Percentiles rank a stretch among this genome's conserved stretches.
phyloP scores from a whole-genome alignment of 2,113 vertebrate genomes.

The Hippocampus mohnikei region DNA sequence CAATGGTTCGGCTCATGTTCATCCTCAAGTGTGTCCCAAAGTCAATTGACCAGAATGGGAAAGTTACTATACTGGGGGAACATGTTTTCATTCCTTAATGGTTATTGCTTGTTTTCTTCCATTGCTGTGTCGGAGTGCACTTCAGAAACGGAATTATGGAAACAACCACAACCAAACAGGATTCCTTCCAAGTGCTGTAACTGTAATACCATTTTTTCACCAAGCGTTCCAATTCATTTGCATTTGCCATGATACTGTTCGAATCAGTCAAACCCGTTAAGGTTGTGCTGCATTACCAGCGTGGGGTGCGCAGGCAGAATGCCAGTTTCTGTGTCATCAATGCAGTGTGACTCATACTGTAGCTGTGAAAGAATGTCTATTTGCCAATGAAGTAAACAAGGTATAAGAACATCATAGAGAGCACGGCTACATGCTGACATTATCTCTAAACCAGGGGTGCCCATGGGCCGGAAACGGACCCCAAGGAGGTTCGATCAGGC shows the following conservation, averaged over 20 bases:
- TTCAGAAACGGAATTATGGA: neutral
- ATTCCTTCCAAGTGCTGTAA: neutral
- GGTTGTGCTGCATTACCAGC: too few species aligned
- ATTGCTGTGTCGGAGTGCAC: neutral
- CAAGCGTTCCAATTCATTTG: too few species aligned
- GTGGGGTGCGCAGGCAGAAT: too few species aligned
- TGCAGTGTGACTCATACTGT: neutral
- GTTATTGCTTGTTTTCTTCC: neutral
- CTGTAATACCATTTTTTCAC: too few species aligned
- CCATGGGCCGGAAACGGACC: too few species aligned
- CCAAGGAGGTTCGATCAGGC: too few species aligned
- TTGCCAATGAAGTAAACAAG: neutral
- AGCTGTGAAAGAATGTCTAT: neutral
- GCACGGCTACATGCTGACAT: neutral
- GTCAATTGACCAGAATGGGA: neutral
- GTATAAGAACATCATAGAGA: neutral
- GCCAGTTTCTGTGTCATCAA: neutral
- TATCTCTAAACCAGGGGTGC: neutral
- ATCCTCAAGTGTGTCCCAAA: neutral
- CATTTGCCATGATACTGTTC: too few species aligned
- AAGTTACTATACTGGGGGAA: neutral
- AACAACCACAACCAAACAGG: neutral
- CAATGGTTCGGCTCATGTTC: neutral
- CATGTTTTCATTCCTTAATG: neutral
- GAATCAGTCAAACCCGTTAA: too few species aligned